Base-by-base conservation (phyloP, 1,140 invertebrate species). In the Drosophila truncata region DNA sequence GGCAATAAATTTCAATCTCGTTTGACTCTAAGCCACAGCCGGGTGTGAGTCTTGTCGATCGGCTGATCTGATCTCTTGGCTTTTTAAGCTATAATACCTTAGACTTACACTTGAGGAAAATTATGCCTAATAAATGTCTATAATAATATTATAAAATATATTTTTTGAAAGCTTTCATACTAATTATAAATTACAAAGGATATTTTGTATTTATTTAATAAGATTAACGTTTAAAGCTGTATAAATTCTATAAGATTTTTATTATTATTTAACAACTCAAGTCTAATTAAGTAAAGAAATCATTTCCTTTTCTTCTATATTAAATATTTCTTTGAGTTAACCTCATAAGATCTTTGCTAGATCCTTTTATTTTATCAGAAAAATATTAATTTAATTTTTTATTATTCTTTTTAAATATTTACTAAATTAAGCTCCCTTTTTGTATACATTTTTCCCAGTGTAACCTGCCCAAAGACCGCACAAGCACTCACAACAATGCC, bases 1-100 rank as follows among this genome's bases (percentile, higher is more conserved):
- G 78, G 60, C 82, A 85, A 90, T 90, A 90, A 90, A 90, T 90
- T 88, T 90, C 79, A 90, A 90, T 90, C 85, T 90, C 62, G 82
- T 90, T 90, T 85, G 85, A 82, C 81, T 77, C 71, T 85, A 71
- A 90, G 78, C 67, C 80, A 81, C 78, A 88, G 41, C 72, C 77
- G 77, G 73, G 72, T 83, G 84, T 73, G 46, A 77, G 71, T 61
- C 41, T 64, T 63, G 69, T 66, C 52, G 52, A 75, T 42, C 52
- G 31, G 23, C 13, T 49, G 55, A 54, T 69, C 54, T 35, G 55
- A 54, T 61, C 54, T 25, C 47, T 58, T 20, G 41, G n/a, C 37
- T n/a, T 39, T 29, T 39, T 25, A 57, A 37, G 11, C 5, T 13
- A 18, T 37, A 9, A 18, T 13, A 10, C n/a, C n/a, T n/a, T 14